These are phyloP conservation scores for Drosophila acutilabella DNA, from an alignment of 2,888 invertebrate genomes.

Conservation along the genomic window DNA sequence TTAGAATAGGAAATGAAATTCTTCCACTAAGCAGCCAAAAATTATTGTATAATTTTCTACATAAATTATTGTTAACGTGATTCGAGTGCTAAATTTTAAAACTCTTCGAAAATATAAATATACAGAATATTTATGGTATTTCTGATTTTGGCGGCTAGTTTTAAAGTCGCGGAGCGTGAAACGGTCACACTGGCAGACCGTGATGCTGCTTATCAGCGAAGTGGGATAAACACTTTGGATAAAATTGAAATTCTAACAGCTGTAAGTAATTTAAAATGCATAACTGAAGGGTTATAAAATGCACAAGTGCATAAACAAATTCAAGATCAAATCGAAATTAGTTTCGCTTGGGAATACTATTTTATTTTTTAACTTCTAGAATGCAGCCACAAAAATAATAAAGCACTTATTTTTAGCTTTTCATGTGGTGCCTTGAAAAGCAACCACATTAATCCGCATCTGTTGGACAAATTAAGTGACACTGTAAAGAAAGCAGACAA, in stretches of 20 bases:
- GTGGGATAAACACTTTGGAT: slow-evolving; percentile 10
- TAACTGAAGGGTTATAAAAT: not conserved
- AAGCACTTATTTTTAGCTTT: slow-evolving; percentile 66
- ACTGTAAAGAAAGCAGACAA: not conserved
- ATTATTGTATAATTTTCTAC: not conserved
- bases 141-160: not conserved
- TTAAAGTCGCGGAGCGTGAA: not conserved
- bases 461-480: slow-evolving; percentile 30
- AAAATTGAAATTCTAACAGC: not conserved
- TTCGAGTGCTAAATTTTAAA: not conserved
- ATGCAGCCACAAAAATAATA: slow-evolving; percentile 41
- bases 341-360: no score
- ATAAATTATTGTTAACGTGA: not conserved
- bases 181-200: slow-evolving; percentile 43
- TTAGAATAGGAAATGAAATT: not conserved
- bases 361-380: slow-evolving; percentile 37
- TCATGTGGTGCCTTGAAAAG: slow-evolving; percentile 51
- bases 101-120: slow-evolving; percentile 3
- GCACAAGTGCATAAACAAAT: no score
- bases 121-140: slow-evolving; percentile 6
- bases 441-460: slow-evolving; percentile 13
- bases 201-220: slow-evolving; percentile 10
- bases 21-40: slow-evolving; percentile 11
- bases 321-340: no score
- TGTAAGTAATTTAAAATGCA: not conserved